Conservation (phyloP, 1,140 invertebrate genomes). For the Macrocentrus cingulum region DNA sequence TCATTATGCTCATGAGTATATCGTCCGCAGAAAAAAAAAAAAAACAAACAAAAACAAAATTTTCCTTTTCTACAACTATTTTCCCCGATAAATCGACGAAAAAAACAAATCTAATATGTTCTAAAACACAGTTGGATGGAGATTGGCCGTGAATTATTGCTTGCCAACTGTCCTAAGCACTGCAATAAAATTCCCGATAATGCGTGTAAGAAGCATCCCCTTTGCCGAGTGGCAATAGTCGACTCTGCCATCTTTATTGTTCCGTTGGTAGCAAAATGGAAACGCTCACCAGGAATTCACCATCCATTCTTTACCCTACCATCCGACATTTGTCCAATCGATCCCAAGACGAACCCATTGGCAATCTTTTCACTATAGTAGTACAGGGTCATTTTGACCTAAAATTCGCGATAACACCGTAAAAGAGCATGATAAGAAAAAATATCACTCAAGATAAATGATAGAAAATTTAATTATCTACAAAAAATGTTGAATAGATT, state of each 20-base stretch:
- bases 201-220: neutral
- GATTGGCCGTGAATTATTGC: no score
- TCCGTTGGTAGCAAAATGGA: neutral
- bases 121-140: no score
- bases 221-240: constrained; percentile 14
- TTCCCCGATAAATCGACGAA: neutral
- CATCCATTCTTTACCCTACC: neutral
- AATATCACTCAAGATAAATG: no score
- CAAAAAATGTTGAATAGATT: no score
- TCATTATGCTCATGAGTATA: neutral
- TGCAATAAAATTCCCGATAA: constrained; percentile 15
- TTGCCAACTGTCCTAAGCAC: neutral
- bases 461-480: no score
- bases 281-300: neutral
- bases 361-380: no score
- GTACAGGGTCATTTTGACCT: no score
- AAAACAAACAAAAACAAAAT: neutral
- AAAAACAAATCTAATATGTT: neutral
- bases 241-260: constrained; percentile 6
- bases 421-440: no score
- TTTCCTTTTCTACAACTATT: no score
- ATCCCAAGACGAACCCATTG: constrained; percentile 3
- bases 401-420: constrained; percentile 12
- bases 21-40: neutral
- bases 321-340: constrained; percentile 14